Base-by-base conservation (phyloP, 2,113 vertebrate species). In the human region DNA sequence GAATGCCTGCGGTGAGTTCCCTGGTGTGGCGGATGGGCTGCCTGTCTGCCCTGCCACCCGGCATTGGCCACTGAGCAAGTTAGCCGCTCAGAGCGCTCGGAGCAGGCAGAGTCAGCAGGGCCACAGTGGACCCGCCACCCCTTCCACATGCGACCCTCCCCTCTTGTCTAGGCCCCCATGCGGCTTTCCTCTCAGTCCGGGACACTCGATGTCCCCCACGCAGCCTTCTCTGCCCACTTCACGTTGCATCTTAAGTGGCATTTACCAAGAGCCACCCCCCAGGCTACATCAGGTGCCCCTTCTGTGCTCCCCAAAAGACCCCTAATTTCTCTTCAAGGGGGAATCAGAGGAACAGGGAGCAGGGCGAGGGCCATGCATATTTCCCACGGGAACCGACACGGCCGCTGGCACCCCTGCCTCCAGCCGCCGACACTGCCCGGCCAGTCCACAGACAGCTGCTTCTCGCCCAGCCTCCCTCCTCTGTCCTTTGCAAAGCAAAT, bases 281-380 rank as follows among this genome's bases (percentile, higher is more conserved):
- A 17, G 0, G 7, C 7, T 68, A 18, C 16, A 18, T 5, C 20
- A 38, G n/a, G 22, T 40, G 70, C 20, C n/a, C 70, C 20, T n/a
- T 40, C 20, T 73, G 70, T 73, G n/a, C n/a, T 10, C 20, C n/a
- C n/a, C 70, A 5, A 40, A 64, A 73, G 70, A 72, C n/a, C 12
- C 10, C 8, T 11, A 40, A 22, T 40, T 50, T 50, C 76, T 18
- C 14, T 3, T 48, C 27, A 50, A 50, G 73, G 20, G 25, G 12
- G 76, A 50, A 6, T 35, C 73, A 32, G 75, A 78, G 61, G 43
- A 78, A 18, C 43, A 78, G 43, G 27, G 27, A 64, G 61, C 61
- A 43, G 25, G 0, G 2, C 2, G 0, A 72, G 70, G n/a, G n/a
- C n/a, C 70, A 10, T 20, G n/a, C 20, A 0, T 22, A 8, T 38